Conservation (phyloP, 2,888 invertebrate genomes). For the Pyrocoelia pectoralis region DNA sequence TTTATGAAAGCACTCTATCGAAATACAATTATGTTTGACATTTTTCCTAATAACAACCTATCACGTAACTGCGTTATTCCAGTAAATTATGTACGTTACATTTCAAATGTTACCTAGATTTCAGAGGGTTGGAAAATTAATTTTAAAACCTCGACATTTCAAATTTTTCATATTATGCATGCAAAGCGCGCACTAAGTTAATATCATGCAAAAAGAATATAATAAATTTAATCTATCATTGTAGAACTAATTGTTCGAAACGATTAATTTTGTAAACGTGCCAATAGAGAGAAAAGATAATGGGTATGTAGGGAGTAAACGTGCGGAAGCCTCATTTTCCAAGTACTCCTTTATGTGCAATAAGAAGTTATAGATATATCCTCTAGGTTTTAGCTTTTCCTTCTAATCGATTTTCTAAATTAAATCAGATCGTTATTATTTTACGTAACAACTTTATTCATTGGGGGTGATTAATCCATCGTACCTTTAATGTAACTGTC, state of each 20-base stretch:
- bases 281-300: slow-evolving; percentile 26
- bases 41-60: slow-evolving; percentile 22
- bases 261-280: slow-evolving; percentile 23
- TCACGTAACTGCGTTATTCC: slow-evolving; percentile 20
- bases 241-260: slow-evolving; percentile 15
- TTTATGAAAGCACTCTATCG: too few species aligned
- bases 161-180: neutral
- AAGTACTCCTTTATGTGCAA: slow-evolving; percentile 27
- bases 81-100: slow-evolving; percentile 4
- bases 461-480: neutral
- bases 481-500: neutral
- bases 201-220: neutral
- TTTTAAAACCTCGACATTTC: neutral
- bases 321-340: slow-evolving; percentile 29
- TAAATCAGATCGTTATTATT: neutral
- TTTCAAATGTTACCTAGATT: slow-evolving; percentile 6
- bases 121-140: slow-evolving; percentile 1
- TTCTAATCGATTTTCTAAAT: slow-evolving; percentile 4
- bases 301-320: slow-evolving; percentile 25
- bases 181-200: too few species aligned
- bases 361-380: slow-evolving; percentile 17
- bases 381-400: neutral
- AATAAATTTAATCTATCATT: slow-evolving; percentile 16
- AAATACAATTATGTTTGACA: slow-evolving; percentile 22
- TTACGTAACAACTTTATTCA: neutral